phyloP scores from a whole-genome alignment of 2,888 invertebrate species.

The Sthenelais limicola region DNA sequence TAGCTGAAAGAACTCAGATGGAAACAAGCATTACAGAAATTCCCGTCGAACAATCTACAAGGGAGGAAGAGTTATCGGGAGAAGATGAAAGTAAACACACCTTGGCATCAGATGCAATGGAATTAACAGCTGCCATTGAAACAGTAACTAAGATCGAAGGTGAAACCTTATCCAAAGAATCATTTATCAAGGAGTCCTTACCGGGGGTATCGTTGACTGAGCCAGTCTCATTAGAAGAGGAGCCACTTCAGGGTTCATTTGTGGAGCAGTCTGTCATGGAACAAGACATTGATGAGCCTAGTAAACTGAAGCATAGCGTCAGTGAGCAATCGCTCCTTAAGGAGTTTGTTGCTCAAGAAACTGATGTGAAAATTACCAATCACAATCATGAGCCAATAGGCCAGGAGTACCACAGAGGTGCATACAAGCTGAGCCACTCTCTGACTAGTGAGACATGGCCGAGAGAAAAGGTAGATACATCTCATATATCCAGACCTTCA shows the following conservation, averaged over 20 bases:
- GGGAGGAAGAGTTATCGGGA: neutral
- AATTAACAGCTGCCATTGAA: conserved; percentile 8
- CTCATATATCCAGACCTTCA: neutral
- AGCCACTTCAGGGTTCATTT: neutral
- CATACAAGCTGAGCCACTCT: no score
- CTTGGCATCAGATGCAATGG: neutral
- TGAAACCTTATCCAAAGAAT: conserved; percentile 1
- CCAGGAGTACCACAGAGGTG: neutral
- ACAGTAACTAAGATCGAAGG: neutral
- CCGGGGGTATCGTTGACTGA: neutral
- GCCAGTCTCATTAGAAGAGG: neutral
- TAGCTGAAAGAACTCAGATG: neutral
- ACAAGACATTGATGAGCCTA: conserved; percentile 2
- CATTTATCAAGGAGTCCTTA: neutral
- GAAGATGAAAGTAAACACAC: neutral
- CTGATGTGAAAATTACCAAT: no score
- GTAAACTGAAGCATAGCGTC: neutral
- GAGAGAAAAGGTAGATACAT: no score
- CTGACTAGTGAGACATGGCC: no score
- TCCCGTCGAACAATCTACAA: conserved; percentile 6
- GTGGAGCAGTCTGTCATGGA: conserved; percentile 4
- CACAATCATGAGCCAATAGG: no score
- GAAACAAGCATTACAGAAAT: neutral
- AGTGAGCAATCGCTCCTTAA: neutral
- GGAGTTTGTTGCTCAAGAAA: neutral